Base-by-base conservation (phyloP, 2,888 invertebrate species). In the Mamestra brassicae region DNA sequence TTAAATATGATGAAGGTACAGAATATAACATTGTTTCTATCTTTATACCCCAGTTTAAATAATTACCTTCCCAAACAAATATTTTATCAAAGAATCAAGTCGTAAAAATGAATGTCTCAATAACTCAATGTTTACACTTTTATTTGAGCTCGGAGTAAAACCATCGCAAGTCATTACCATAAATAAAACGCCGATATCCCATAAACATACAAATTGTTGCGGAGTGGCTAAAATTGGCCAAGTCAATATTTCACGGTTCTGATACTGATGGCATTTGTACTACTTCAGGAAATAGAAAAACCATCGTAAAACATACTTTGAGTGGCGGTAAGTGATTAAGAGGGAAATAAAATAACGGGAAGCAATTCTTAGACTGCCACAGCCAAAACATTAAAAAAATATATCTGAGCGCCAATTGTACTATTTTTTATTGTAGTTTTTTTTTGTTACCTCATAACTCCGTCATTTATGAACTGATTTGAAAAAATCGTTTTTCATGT, bases 171-270 rank as follows among this genome's bases (percentile, higher is more conserved):
- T 83, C 76, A 88, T 90, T 88, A 86, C 83, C 85, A 87, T 91
- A 90, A 90, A 91, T 84, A 85, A 86, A 81, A 85, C 84, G 74
- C 66, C 81, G 83, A 86, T 83, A 81, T 76, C 83, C 85, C 82
- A 90, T 89, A 89, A 85, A 87, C 81, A 83, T 54, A 74, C 17
- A 60, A 71, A 81, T 58, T 47, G 58, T 6, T 45, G 55, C n/a
- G 47, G 57, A 52, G 45, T 17, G 68, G 52, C 15, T 67, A 67
- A 70, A 62, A 67, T 45, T 10, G 42, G 11, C 7, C 57, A 60
- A n/a, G 60, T 60, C n/a, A n/a, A n/a, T 60, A 42, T 60, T 60
- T 36, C 4, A 45, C 26, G 13, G 4, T 62, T 62, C 26, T 5
- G 26, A 26, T 15, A 45, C 26, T 45, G 15, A 26, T 45, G 45